Base-by-base conservation (phyloP, 2,888 invertebrate species). In the Parapristionchus giblindavisi region DNA sequence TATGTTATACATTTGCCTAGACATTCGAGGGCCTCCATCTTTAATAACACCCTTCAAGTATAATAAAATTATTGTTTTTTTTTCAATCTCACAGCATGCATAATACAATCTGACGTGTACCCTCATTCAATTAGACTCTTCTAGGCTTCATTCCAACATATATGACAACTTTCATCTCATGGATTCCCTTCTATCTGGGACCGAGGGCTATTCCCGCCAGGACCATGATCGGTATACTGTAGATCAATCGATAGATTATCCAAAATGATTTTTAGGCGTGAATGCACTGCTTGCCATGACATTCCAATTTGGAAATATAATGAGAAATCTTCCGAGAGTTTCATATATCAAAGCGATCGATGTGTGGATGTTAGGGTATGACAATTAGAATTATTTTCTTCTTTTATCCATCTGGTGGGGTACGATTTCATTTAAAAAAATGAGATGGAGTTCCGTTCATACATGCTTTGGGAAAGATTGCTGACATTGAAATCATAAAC, bases 241-340 rank as follows among this genome's bases (percentile, higher is more conserved):
- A 14, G 8, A 43, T 43, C 43, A 17, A 43, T 43, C 17, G 4
- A 32, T 11, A 34, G 34, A 38, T 32, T 34, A 65, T 32, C 2
- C n/a, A 38, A 40, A 17, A 38, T 11, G 36, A 2, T 48, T 65
- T 77, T 38, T 65, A 82, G 83, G 83, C 52, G 83, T 83, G 52
- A 88, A 88, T 79, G 84, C 88, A 34, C 78, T 88, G 21, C 77
- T 88, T n/a, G 88, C 88, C 1, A 84, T 88, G 80, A 87, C 86
- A 34, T 87, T 88, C 76, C 87, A 88, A 76, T 87, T 87, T 72
- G 88, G 88, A 66, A 87, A 87, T 70, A 87, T 88, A 75, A 86
- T 85, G 71, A 74, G 82, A 54, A 84, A 85, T 78, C 79, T 88
- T 61, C 87, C 87, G 17, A 70, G 87, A 51, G 87, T 87, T 40